Conservation (phyloP, 2,113 vertebrate genomes). For the human region GRCh38 chr16:12273001-12273500, state of each 20-base stretch:
- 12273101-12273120: too few relatives aligned
- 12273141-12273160: accelerated
- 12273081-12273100: not conserved
- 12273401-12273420: not conserved
- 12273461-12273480: not conserved
- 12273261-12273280: not conserved
- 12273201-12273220: not conserved
- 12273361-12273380: not conserved
- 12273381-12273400: not conserved
- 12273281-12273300: accelerated
- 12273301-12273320: not conserved
- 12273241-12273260: too few relatives aligned
- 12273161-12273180: not conserved
- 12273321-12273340: too few relatives aligned
- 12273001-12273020: not conserved
- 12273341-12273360: too few relatives aligned
- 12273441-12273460: not conserved
- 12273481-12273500: not conserved
- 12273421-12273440: not conserved
- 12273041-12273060: not conserved
- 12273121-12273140: not conserved
- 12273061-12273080: not conserved
- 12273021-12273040: not conserved
- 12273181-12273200: not conserved
- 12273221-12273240: not conserved